Base-by-base conservation (phyloP, 2,797 vertebrate genomes). In the Kryptolebias ocellatus region DNA sequence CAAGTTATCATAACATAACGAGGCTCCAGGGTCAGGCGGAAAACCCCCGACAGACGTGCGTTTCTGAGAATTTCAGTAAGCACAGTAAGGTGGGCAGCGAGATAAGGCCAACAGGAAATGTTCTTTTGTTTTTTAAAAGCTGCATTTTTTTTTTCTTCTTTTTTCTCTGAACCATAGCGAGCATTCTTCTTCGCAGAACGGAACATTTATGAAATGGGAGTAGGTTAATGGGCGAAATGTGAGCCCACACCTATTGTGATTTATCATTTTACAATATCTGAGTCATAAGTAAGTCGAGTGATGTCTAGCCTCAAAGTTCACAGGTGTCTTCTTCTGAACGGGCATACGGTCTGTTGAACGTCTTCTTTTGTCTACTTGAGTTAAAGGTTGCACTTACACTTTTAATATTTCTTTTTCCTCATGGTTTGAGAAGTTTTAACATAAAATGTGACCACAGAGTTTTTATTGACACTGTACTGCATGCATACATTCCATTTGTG, bases 151-250 rank as follows among this genome's bases (percentile, higher is more conserved):
- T 7, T 76, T 57, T 54, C 11, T 7, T 4, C 54, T 7, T 1
- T 39, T 7, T 76, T 57, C 53, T 53, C 20, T 67, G 2, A 71
- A 63, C 12, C 63, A 58, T 59, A 56, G 66, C 72, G 61, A 75
- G 67, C 16, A 11, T 68, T 1, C 51, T 65, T 68, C 6, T 53
- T 50, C 46, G 24, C 60, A 20, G 51, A 75, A 63, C 66, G 84
- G 87, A 87, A 88, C 60, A 17, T 51, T 57, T 83, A 31, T 58
- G 15, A 64, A 64, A 51, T 37, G 46, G 44, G 49, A 67, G 86
- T 87, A 74, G 80, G 84, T 31, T 65, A 20, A 3, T 1, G 7
- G 27, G 52, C 71, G 54, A 61, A 60, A 60, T 0, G 20, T 55
- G 9, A 55, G n/a, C 79, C 67, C 79, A 84, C 83, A 72, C 1